These are phyloP conservation scores for Labroides dimidiatus DNA, from an alignment of 2,797 vertebrate genomes.

Conservation along the genomic window DNA sequence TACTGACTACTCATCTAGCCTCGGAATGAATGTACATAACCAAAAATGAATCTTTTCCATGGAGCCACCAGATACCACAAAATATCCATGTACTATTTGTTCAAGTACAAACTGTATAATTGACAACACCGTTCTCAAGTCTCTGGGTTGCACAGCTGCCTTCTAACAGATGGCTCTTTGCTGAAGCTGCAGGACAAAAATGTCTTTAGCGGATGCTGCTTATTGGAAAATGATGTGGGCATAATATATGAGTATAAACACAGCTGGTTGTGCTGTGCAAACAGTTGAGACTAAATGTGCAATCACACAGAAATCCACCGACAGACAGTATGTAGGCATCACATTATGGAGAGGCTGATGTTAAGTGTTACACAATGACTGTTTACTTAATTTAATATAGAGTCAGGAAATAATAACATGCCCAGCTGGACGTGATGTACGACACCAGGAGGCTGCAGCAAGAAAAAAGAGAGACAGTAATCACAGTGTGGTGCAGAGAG, in stretches of 20 bases:
- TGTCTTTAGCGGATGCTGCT: constrained; percentile 8
- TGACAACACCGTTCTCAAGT: neutral
- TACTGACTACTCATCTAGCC: too few species aligned
- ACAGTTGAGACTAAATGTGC: constrained; percentile 1
- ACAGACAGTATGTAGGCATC: constrained; percentile 11
- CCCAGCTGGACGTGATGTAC: constrained; percentile 34
- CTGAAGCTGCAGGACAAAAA: constrained; percentile 5
- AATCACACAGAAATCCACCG: neutral
- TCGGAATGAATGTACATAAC: too few species aligned
- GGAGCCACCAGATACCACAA: neutral
- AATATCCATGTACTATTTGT: neutral
- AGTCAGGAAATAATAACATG: constrained; percentile 22
- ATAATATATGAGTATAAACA: constrained; percentile 22
- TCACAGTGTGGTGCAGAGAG: too few species aligned
- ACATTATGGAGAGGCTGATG: neutral
- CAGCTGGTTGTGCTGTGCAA: constrained; percentile 17
- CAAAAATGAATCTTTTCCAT: too few species aligned
- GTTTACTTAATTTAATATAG: constrained; percentile 31
- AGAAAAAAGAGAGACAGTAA: neutral
- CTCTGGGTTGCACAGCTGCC: constrained; percentile 23
- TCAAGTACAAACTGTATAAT: neutral
- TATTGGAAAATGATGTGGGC: constrained; percentile 21
- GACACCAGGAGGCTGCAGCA: constrained; percentile 37
- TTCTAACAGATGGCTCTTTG: constrained; percentile 26
- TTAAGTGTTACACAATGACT: constrained; percentile 31